Percentiles rank a stretch among this genome's conserved stretches.
These are phyloP conservation scores for Chromoteleia sp. DNA, from an alignment of 2,888 invertebrate genomes.

Conservation along the genomic window DNA sequence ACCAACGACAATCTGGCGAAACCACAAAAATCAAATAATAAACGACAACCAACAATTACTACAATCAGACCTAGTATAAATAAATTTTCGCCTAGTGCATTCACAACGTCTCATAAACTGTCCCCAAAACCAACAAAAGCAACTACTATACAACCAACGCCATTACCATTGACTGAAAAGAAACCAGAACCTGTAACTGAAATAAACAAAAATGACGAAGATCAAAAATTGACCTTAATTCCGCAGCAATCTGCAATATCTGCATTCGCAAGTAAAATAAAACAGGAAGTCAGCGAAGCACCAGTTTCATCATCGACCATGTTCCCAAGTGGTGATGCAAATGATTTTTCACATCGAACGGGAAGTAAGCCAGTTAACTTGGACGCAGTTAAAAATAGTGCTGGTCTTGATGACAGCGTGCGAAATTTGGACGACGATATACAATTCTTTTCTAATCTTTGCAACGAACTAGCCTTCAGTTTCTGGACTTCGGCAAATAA, in stretches of 20 bases:
- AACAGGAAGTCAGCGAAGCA: constrained; percentile 54
- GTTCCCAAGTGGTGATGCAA: constrained; percentile 38
- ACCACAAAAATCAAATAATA: constrained; percentile 57
- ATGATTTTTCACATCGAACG: constrained; percentile 71
- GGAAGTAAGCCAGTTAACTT: constrained; percentile 84
- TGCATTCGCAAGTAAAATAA: constrained; percentile 35
- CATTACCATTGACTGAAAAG: constrained; percentile 54
- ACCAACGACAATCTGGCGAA: constrained; percentile 50
- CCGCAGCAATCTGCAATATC: constrained; percentile 69
- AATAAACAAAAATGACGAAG: constrained; percentile 32
- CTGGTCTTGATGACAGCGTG: constrained; percentile 91
- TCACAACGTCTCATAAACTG: constrained; percentile 13
- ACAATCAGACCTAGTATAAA: constrained; percentile 49
- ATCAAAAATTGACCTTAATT: constrained; percentile 75
- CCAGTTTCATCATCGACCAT: constrained; percentile 52
- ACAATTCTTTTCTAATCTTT: constrained; percentile 91
- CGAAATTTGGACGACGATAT: constrained; percentile 90
- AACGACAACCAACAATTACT: constrained; percentile 53
- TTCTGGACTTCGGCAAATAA: constrained; percentile 91
- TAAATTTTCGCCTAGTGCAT: constrained; percentile 43
- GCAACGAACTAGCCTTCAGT: constrained; percentile 93
- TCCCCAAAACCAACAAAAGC: constrained; percentile 50
- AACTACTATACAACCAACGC: constrained; percentile 43
- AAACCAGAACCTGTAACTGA: constrained; percentile 51
- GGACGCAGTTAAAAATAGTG: constrained; percentile 85